Base-by-base conservation (phyloP, 2,888 invertebrate genomes). In the Meloe dianella region DNA sequence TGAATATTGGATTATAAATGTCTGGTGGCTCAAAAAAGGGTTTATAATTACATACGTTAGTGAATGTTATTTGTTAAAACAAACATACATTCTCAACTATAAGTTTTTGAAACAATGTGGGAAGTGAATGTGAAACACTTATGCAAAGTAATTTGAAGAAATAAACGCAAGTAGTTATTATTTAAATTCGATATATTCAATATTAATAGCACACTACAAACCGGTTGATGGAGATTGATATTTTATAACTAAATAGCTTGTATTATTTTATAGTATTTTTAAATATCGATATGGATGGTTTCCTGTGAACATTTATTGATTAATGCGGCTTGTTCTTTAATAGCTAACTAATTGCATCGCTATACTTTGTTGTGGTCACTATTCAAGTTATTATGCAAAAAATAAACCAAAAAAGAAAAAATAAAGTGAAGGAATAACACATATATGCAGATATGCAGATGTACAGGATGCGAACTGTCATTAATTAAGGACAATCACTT, bases 401-500 rank as follows among this genome's bases (percentile, higher is more conserved):
- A 47, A 22, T 8, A 47, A 22, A 22, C 8, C 20, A 9, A 47
- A 9, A 47, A 20, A 47, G 6, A 41, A 17, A 17, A 7, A 1
- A n/a, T 20, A 47, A 20, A 47, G 10, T 20, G 14, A 57, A 32
- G 12, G 17, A 17, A 35, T 58, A 30, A 58, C 6, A 1, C 10
- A 35, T 17, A 7, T 41, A 35, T 12, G 29, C 14, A 57, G 20
- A 57, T 58, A 59, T 59, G 30, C 32, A 35, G 10, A 20, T 59
- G 35, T 38, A 35, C 59, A 32, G 59, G 59, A 59, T 59, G 35
- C 35, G 35, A 38, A 59, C 32, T 59, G 59, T 59, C 59, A 38
- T 59, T 59, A 59, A 59, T 59, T 59, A 59, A 59, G 59, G 17
- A 35, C 59, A 59, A 59, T 59, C 59, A 59, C 35, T 59, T 59